Conservation (phyloP, 2,113 vertebrate species). For the Xiphophorus couchianus region DNA sequence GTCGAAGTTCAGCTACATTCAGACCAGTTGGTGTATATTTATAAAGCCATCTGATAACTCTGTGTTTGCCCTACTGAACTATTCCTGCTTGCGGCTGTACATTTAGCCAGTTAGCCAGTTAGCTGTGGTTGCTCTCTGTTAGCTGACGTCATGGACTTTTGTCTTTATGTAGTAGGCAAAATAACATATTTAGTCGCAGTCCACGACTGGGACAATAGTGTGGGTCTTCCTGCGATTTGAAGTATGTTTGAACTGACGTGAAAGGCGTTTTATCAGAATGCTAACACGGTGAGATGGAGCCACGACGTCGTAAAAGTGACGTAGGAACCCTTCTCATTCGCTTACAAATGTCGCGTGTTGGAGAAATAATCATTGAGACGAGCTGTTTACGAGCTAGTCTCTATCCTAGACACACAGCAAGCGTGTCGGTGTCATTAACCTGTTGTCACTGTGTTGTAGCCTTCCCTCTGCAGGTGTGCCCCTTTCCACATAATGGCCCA, state of each 20-base stretch:
- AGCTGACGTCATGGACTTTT: conserved; percentile 55
- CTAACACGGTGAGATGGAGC: not conserved
- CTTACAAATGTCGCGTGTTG: not conserved
- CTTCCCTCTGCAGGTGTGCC: conserved; percentile 33
- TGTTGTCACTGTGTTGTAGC: not conserved
- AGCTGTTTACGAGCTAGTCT: accelerated
- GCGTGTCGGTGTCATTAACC: not conserved
- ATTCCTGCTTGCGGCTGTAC: conserved; percentile 4
- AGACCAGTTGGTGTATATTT: not conserved
- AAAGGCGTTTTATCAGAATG: not conserved
- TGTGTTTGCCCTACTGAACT: not conserved
- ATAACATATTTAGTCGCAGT: not conserved
- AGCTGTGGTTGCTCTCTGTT: conserved; percentile 27
- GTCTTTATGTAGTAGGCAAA: not conserved
- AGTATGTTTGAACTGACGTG: not conserved
- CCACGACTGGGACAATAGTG: no score
- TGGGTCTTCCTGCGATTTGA: not conserved
- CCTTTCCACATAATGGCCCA: conserved; percentile 87
- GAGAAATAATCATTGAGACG: not conserved
- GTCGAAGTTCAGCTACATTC: accelerated
- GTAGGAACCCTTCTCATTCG: not conserved
- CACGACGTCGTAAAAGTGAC: not conserved
- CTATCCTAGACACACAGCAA: no score
- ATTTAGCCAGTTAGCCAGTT: conserved; percentile 53
- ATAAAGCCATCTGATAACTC: not conserved